A percentile compares a stretch with the other conserved stretches of the same genome.
Conservation (phyloP, 2,113 vertebrate species). For the Apodemus sylvaticus region DNA sequence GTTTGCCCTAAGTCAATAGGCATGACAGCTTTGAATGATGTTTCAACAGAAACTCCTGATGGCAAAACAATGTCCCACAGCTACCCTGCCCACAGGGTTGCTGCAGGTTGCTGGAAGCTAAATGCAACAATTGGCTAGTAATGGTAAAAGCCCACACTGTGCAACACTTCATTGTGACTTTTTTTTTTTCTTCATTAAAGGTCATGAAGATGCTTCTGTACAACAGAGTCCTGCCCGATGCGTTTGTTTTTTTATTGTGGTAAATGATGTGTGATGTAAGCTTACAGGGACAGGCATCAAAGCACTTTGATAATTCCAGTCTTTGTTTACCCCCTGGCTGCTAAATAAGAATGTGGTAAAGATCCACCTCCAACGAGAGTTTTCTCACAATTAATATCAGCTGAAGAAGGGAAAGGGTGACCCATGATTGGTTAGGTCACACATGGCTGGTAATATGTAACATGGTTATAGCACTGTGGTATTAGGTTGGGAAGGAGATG, state of each 20-base stretch:
- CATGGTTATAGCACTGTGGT: neutral
- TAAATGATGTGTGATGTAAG: neutral
- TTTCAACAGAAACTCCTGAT: neutral
- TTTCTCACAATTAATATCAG: neutral
- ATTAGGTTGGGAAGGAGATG: neutral
- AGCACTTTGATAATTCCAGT: neutral
- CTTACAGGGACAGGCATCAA: neutral
- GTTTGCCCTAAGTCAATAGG: neutral
- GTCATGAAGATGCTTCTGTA: neutral
- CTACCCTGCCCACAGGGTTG: no score
- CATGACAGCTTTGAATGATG: neutral
- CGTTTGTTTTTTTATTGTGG: slow-evolving; percentile 10
- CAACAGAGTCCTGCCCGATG: neutral
- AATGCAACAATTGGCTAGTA: neutral
- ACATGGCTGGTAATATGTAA: neutral
- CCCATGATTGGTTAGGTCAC: neutral
- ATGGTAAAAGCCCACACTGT: neutral
- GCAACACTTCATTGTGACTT: neutral
- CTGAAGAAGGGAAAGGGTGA: neutral
- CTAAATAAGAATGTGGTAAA: neutral
- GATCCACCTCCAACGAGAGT: neutral
- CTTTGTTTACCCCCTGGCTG: neutral
- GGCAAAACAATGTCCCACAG: neutral
- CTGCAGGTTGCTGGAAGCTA: neutral
- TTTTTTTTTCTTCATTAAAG: neutral